Percentiles rank a stretch among this genome's conserved stretches.
Evolutionary conservation across 2,888 invertebrate species (phyloP).

Genomic region (Amphiduros pacificus): DNA sequence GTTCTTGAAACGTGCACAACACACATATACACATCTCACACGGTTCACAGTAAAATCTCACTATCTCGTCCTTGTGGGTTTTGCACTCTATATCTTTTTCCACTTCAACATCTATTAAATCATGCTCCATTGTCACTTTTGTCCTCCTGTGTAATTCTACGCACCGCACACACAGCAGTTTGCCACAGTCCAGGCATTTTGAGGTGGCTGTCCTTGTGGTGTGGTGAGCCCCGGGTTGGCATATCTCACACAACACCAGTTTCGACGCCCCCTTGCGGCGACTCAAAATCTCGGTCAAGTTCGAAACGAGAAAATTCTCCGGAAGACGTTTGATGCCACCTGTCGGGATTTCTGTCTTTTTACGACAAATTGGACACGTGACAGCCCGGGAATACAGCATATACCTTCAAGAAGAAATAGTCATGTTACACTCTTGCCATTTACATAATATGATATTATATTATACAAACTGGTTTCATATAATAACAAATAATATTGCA

Average conservation of each 20-base stretch:
- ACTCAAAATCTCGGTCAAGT: constrained; percentile 45
- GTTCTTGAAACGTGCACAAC: constrained; percentile 58
- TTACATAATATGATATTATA: background rate
- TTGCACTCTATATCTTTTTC: constrained; percentile 58
- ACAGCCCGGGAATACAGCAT: constrained; percentile 48
- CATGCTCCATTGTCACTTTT: constrained; percentile 55
- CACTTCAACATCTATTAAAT: constrained; percentile 54
- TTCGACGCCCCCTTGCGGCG: constrained; percentile 8
- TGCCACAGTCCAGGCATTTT: constrained; percentile 57
- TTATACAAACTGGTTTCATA: too few species aligned
- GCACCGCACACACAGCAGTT: constrained; percentile 52
- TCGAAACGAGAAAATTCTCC: constrained; percentile 57
- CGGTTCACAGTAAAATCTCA: constrained; percentile 57
- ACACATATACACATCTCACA: constrained; percentile 58
- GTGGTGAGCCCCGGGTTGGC: constrained; percentile 33
- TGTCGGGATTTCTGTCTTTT: constrained; percentile 53
- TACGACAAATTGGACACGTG: constrained; percentile 55
- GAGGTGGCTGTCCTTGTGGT: constrained; percentile 42
- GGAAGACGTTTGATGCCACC: constrained; percentile 54
- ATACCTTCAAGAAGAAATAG: too few species aligned
- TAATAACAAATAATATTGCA: too few species aligned
- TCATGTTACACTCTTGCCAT: background rate
- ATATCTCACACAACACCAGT: constrained; percentile 13
- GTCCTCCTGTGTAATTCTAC: constrained; percentile 54
- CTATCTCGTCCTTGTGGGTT: constrained; percentile 52